Evolutionary conservation across 2,113 vertebrate genomes (phyloP).

Genomic region (Callospermophilus lateralis): DNA sequence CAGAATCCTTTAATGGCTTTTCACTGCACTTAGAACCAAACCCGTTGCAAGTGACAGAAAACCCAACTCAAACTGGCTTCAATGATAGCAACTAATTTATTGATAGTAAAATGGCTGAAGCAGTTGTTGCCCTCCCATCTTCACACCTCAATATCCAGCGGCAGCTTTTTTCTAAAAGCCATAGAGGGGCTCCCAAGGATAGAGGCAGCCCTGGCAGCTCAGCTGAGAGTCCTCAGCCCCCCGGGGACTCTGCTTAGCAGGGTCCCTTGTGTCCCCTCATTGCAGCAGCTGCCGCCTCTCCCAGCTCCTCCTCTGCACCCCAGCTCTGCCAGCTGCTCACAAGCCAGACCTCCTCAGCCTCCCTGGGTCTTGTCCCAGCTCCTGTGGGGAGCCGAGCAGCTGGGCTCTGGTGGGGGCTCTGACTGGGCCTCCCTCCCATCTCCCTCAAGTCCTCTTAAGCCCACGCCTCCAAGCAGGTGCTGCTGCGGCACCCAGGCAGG

Average conservation of each 20-base stretch:
- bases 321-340: background rate
- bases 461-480: background rate
- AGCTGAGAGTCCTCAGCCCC: background rate
- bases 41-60: constrained; percentile 51
- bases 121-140: background rate
- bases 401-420: background rate
- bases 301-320: background rate
- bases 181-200: background rate
- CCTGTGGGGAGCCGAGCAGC: background rate
- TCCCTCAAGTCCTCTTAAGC: background rate
- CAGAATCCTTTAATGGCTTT: constrained; percentile 49
- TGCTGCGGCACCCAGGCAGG: constrained; percentile 50
- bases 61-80: constrained; percentile 13
- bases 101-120: background rate
- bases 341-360: background rate
- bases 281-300: background rate
- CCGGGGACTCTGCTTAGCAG: background rate
- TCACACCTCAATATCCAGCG: background rate
- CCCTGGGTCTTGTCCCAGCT: background rate
- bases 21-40: constrained; percentile 54
- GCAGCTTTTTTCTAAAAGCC: background rate
- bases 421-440: background rate
- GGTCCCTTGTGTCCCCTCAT: background rate
- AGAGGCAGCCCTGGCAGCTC: background rate
- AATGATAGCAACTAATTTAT: constrained; percentile 49